phyloP scores from a whole-genome alignment of 2,797 vertebrate genomes.

The Staurois parvus region DNA sequence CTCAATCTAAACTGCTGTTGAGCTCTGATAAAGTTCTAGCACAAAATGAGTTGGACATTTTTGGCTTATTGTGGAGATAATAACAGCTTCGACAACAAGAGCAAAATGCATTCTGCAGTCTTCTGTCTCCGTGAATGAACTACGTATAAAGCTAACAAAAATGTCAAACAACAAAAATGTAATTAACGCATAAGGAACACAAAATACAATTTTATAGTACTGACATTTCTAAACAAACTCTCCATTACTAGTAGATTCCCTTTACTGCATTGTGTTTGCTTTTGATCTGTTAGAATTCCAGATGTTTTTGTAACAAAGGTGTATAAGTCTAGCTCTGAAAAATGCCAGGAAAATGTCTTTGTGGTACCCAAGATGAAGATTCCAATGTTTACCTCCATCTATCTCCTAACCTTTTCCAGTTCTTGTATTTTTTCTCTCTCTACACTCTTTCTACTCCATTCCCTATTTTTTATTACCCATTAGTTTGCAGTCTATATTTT shows the following conservation, averaged over 20 bases:
- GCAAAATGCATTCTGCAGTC: not conserved
- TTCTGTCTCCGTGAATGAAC: not conserved
- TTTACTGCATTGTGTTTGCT: not conserved
- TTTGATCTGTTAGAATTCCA: not conserved
- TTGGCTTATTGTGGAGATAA: constrained; percentile 1
- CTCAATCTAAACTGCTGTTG: constrained; percentile 9
- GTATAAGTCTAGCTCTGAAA: no score
- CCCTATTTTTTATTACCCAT: no score
- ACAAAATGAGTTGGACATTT: not conserved
- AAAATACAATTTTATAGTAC: not conserved
- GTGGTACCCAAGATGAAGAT: no score
- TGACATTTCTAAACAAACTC: not conserved
- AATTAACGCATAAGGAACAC: not conserved
- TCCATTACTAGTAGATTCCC: not conserved
- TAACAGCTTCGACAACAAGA: not conserved
- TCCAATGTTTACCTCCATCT: no score
- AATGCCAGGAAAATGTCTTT: no score
- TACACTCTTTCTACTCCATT: no score
- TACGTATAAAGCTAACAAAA: not conserved
- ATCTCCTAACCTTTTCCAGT: no score
- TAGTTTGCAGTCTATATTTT: no score
- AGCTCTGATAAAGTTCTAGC: not conserved
- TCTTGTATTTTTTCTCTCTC: no score
- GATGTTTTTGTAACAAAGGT: no score
- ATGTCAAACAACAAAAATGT: not conserved